These are phyloP conservation scores for Channa maculata DNA, from an alignment of 2,113 vertebrate genomes.

Conservation along the genomic window DNA sequence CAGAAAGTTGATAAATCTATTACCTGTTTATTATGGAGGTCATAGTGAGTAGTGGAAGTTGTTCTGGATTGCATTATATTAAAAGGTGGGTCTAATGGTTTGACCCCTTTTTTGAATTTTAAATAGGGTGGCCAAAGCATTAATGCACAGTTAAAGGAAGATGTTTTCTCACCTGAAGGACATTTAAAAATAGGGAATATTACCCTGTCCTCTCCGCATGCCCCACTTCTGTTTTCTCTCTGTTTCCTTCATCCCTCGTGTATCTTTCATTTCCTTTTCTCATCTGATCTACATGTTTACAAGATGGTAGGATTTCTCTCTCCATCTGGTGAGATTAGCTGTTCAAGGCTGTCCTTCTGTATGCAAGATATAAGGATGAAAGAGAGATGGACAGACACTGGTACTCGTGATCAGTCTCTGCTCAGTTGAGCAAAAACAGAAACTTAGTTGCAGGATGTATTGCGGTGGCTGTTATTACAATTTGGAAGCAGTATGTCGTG, in stretches of 20 bases:
- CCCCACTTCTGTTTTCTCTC: constrained; percentile 15
- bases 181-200: constrained; percentile 11
- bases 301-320: constrained; percentile 78
- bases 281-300: constrained; percentile 82
- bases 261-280: constrained; percentile 61
- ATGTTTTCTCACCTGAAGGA: constrained; percentile 15
- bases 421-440: neutral
- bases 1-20: no score
- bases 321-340: constrained; percentile 84
- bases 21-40: no score
- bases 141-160: neutral
- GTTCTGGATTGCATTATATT: no score
- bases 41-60: no score
- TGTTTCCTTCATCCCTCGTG: constrained; percentile 37
- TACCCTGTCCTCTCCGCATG: neutral
- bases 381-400: constrained; percentile 35
- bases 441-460: constrained; percentile 70
- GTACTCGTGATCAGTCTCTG: constrained; percentile 15
- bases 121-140: no score
- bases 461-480: constrained; percentile 76
- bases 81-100: no score
- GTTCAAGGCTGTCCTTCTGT: constrained; percentile 79
- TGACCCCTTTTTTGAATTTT: no score
- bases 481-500: constrained; percentile 76
- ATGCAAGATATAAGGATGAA: constrained; percentile 75